Evolutionary conservation across 2,888 invertebrate genomes (phyloP).

Genomic region (Antheraea yamamai): DNA sequence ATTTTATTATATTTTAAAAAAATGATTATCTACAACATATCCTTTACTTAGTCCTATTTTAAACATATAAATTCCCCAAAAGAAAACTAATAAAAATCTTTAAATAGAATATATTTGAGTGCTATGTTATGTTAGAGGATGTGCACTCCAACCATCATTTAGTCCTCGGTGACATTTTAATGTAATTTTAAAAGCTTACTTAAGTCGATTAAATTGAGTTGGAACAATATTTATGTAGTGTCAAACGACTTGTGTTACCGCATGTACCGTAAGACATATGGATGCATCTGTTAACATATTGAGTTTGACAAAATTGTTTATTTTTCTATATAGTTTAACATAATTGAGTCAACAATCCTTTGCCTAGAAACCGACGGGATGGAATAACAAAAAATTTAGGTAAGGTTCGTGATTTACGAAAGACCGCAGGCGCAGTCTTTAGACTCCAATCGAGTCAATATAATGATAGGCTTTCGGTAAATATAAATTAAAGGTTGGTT

Average conservation of each 20-base stretch:
- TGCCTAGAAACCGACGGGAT: slow-evolving; percentile 31
- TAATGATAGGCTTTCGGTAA: slow-evolving; percentile 29
- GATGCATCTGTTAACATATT: slow-evolving; percentile 50
- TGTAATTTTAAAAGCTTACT: slow-evolving; percentile 14
- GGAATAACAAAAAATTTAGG: slow-evolving; percentile 34
- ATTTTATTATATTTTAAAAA: too few relatives aligned
- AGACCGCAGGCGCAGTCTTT: slow-evolving; percentile 32
- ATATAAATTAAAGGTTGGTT: slow-evolving; percentile 15
- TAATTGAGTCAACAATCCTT: slow-evolving; percentile 33
- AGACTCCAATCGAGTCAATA: slow-evolving; percentile 6
- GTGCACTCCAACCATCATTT: not conserved
- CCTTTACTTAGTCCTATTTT: not conserved
- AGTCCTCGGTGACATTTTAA: slow-evolving; percentile 3
- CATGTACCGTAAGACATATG: slow-evolving; percentile 42
- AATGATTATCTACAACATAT: too few relatives aligned
- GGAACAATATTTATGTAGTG: slow-evolving; percentile 10
- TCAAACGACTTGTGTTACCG: slow-evolving; percentile 22
- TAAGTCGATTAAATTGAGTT: slow-evolving; percentile 19
- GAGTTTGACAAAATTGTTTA: slow-evolving; percentile 48
- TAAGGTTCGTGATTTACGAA: slow-evolving; percentile 28
- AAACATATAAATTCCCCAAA: not conserved
- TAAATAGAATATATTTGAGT: slow-evolving; percentile 8
- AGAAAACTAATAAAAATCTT: not conserved
- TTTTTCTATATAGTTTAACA: slow-evolving; percentile 51
- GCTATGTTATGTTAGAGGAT: slow-evolving; percentile 13